Evolutionary conservation across 2,113 vertebrate genomes (phyloP).

Genomic region (Megalops atlanticus): DNA sequence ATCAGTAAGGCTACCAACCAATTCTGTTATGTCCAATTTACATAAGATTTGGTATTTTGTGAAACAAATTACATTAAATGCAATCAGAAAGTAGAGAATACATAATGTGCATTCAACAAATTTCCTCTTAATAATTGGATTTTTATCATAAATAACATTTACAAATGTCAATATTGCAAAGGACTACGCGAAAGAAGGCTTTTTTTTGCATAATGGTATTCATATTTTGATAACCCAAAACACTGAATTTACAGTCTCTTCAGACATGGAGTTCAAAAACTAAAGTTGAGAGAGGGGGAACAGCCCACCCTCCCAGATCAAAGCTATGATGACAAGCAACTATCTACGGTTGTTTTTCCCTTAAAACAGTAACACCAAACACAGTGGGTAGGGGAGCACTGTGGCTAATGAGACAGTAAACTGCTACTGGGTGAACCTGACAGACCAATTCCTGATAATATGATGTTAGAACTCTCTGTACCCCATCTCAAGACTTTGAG

Average conservation of each 20-base stretch:
- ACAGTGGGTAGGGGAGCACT: background rate
- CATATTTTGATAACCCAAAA: background rate
- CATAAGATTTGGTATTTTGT: too few species aligned
- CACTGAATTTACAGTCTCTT: background rate
- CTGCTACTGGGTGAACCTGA: background rate
- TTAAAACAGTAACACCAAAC: background rate
- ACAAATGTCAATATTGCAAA: too few species aligned
- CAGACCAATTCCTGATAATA: background rate
- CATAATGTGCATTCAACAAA: background rate
- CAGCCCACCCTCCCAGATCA: background rate
- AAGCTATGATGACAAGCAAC: background rate
- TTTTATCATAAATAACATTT: background rate
- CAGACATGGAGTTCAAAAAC: background rate
- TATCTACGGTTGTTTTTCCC: background rate
- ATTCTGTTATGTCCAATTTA: too few species aligned
- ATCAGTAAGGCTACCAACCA: too few species aligned
- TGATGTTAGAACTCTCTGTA: background rate
- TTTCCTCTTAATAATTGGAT: background rate
- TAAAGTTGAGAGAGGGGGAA: background rate
- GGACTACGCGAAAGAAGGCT: background rate
- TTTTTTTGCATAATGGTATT: background rate
- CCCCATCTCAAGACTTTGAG: background rate
- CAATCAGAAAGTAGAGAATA: background rate
- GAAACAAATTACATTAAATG: too few species aligned
- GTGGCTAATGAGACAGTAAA: background rate